phyloP scores from a whole-genome alignment of 1,140 invertebrate species.

The Gonatopus flavifemur region DNA sequence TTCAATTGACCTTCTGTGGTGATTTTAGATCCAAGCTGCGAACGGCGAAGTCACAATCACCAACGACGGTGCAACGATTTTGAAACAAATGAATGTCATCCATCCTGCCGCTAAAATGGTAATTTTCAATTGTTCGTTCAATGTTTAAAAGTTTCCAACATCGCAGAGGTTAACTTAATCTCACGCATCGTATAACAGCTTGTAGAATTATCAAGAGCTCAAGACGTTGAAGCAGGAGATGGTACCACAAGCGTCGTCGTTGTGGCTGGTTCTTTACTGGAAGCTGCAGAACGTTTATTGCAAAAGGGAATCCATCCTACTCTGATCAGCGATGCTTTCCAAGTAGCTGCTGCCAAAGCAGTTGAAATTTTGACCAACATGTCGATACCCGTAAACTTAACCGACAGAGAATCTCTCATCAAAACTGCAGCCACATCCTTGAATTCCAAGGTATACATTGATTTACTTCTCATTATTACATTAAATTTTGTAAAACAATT shows the following conservation, averaged over 20 bases:
- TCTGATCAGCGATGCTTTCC: conserved; percentile 95
- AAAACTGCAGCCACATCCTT: conserved; percentile 96
- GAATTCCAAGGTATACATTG: conserved; percentile 84
- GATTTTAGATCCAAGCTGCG: conserved; percentile 82
- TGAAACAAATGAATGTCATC: conserved; percentile 98
- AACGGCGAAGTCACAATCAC: conserved; percentile 99
- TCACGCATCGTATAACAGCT: conserved; percentile 63
- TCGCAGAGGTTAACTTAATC: not conserved
- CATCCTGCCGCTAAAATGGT: conserved; percentile 99
- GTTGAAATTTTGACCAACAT: conserved; percentile 86
- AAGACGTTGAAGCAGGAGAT: conserved; percentile 99
- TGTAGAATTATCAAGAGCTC: conserved; percentile 96
- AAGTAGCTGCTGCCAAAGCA: conserved; percentile 83
- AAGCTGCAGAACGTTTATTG: conserved; percentile 91
- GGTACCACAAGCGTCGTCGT: conserved; percentile 98
- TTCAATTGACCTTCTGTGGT: too few species aligned
- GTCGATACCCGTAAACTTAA: conserved; percentile 84
- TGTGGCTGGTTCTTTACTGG: conserved; percentile 91
- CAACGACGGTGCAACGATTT: conserved; percentile 99
- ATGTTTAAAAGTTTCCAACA: conserved; percentile 1
- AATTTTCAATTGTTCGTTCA: conserved; percentile 25
- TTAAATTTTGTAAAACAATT: too few species aligned
- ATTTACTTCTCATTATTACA: too few species aligned
- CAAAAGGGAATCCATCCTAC: conserved; percentile 97
- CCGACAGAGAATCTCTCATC: conserved; percentile 83